Evolutionary conservation across 2,113 vertebrate genomes (phyloP).

Genomic region (Tricholaema leucomelas): DNA sequence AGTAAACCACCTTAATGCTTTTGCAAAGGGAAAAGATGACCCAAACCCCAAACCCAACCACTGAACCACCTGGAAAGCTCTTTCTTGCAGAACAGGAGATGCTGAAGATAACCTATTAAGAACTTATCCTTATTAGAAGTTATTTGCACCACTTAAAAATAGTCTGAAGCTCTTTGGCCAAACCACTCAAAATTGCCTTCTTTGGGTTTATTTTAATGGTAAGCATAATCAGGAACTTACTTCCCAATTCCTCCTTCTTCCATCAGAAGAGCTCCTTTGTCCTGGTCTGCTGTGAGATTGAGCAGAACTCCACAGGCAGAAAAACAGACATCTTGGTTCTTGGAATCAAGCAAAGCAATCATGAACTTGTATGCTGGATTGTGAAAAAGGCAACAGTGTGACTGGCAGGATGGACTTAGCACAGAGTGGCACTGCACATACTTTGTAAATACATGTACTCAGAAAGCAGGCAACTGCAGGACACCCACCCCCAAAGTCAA

Average conservation of each 20-base stretch:
- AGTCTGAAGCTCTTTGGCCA: neutral
- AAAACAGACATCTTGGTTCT: slow-evolving; percentile 89
- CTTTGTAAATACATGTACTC: neutral
- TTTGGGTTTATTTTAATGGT: too few species aligned
- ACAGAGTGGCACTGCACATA: neutral
- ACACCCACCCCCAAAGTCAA: neutral
- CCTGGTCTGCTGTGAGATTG: slow-evolving; percentile 84
- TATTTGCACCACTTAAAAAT: neutral
- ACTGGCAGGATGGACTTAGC: neutral
- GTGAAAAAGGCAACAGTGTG: neutral
- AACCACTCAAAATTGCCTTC: neutral
- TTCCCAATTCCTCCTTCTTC: slow-evolving; percentile 83
- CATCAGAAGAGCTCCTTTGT: slow-evolving; percentile 73
- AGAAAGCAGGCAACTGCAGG: neutral
- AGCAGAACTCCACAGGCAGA: slow-evolving; percentile 93
- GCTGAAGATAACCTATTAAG: neutral
- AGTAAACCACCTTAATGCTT: neutral
- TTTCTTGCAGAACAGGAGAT: neutral
- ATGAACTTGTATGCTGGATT: slow-evolving; percentile 87
- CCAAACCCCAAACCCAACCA: too few species aligned
- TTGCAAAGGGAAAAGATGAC: neutral
- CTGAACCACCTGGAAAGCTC: neutral
- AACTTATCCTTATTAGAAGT: neutral
- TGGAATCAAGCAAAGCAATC: slow-evolving; percentile 87
- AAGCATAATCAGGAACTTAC: slow-evolving; percentile 75